Evolutionary conservation across 2,888 invertebrate species (phyloP), one percentile per base, ranked within the genome.

Genomic region (Sminthurinus aureus): DNA sequence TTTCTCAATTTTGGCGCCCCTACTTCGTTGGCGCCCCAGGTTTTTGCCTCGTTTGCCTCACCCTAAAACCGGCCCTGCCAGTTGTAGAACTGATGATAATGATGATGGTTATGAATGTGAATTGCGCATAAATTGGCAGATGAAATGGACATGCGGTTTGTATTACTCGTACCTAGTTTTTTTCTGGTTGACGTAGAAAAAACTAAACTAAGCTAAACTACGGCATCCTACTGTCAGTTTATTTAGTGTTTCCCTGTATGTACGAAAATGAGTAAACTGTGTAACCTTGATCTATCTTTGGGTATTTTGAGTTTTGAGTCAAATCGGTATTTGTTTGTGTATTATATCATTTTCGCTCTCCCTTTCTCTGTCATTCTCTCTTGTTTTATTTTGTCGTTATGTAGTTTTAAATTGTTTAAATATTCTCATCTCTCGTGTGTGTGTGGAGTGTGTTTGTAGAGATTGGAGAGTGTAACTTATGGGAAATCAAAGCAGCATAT

Each of bases 251-350:
- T 79, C 24, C 11, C 26, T 77, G 24, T 66, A 12, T 78, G 18
- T 26, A 66, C 18, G 22, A 24, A 24, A 13, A 22, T 58, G 66
- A 13, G 22, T 64, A 12, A 12, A 50, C 13, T 52, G 73, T 73
- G 24, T 81, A 81, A 81, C 80, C 80, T 81, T 81, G 80, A 73
- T 81, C 73, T 73, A 81, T 71, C 58, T 81, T 73, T 81, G 73
- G 73, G 80, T 81, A 71, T 79, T 79, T 50, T 20, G 64, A 12
- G 8, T 80, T 26, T 81, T 26, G 79, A 64, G 58, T 58, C 73
- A 50, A 69, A 81, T 13, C 20, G 71, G 69, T 58, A 50, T 22
- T 51, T 38, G 38, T 38, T 51, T 73, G n/a, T 80, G 51, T 50
- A 79, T 38, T 38, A 38, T 38, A 38, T 38, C 38, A 50, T n/a